Conservation (phyloP, 2,113 vertebrate genomes). For the Nesospiza acunhae region DNA sequence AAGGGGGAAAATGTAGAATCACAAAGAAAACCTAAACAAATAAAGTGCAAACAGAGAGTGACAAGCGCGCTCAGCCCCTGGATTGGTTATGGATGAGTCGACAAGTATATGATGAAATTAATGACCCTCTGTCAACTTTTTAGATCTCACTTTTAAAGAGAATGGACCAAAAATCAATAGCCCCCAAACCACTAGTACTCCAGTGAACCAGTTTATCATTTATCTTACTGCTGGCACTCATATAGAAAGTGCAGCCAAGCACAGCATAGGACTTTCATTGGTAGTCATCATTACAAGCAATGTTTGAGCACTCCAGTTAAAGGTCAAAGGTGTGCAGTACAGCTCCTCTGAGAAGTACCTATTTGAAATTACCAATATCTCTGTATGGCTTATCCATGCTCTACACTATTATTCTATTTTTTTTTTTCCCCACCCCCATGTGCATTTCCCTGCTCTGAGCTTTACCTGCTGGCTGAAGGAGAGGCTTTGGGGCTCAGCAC, state of each 20-base stretch:
- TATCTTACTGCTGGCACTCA: constrained; percentile 86
- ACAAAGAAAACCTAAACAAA: constrained; percentile 87
- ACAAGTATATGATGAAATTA: constrained; percentile 89
- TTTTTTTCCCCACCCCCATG: background rate
- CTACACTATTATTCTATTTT: background rate
- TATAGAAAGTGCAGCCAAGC: constrained; percentile 86
- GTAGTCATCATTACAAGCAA: constrained; percentile 78
- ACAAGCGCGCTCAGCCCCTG: constrained; percentile 80
- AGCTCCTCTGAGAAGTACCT: constrained; percentile 69
- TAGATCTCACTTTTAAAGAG: constrained; percentile 90
- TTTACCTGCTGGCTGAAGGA: background rate
- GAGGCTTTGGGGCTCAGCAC: background rate
- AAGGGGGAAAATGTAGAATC: constrained; percentile 62
- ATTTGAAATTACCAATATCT: constrained; percentile 59
- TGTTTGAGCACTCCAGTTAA: constrained; percentile 75
- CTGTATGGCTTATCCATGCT: constrained; percentile 17
- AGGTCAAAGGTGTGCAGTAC: constrained; percentile 76
- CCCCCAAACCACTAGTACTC: constrained; percentile 86
- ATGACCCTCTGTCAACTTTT: constrained; percentile 91
- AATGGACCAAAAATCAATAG: constrained; percentile 89
- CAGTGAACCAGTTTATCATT: constrained; percentile 86
- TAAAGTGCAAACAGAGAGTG: constrained; percentile 90
- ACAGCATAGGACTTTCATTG: constrained; percentile 79
- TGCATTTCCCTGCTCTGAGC: background rate
- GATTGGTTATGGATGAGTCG: constrained; percentile 87